Percentiles rank a stretch among this genome's conserved stretches.
Evolutionary conservation across 2,797 vertebrate species (phyloP).

Genomic region (Alcedo quadribrachys): DNA sequence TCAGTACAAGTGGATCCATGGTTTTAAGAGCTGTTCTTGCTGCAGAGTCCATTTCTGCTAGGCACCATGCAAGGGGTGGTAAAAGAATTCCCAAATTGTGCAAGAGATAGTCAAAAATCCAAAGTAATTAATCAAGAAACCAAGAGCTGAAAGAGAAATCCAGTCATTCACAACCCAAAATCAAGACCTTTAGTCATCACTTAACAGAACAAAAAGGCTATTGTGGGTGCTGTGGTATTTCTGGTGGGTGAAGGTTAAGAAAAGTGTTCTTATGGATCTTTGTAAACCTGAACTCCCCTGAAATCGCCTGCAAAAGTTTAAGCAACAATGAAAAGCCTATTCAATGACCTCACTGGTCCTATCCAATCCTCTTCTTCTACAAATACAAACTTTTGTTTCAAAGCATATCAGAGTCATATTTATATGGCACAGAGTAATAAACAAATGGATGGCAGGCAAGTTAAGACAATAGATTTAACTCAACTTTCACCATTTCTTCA

Average conservation of each 20-base stretch:
- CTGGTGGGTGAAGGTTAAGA: not conserved
- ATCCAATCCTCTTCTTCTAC: not conserved
- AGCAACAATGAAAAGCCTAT: not conserved
- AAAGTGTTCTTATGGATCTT: not conserved
- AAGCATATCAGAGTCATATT: not conserved
- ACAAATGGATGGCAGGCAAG: not conserved
- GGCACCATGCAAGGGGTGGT: not conserved
- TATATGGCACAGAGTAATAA: not conserved
- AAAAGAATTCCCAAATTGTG: not conserved
- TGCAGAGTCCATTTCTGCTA: not conserved
- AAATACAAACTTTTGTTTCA: not conserved
- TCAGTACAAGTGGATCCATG: rapidly evolving
- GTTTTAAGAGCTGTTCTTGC: not conserved
- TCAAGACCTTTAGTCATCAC: not conserved
- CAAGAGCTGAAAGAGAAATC: not conserved
- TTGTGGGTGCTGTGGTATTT: not conserved
- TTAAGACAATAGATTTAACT: not conserved
- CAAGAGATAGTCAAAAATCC: not conserved
- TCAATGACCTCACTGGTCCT: not conserved
- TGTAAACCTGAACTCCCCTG: not conserved
- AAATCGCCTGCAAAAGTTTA: not conserved
- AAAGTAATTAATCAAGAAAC: not conserved
- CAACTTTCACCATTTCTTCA: not conserved
- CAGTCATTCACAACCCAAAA: not conserved
- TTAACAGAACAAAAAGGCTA: not conserved